A percentile compares a stretch with the other conserved stretches of the same genome.
phyloP scores from a whole-genome alignment of 1,140 invertebrate species.

The Anthonomus grandis region DNA sequence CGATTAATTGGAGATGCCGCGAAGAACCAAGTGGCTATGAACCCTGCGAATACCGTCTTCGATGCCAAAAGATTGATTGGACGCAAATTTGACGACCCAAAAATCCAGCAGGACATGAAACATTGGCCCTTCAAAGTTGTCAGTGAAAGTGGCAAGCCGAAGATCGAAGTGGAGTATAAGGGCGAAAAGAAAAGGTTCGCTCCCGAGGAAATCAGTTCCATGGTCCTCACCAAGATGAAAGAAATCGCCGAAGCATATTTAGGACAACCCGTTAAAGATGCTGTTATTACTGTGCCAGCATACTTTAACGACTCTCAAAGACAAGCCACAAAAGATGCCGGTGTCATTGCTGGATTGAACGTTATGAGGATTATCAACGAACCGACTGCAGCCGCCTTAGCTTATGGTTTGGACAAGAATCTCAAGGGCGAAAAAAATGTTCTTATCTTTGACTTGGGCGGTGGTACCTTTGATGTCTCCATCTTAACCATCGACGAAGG shows the following conservation, averaged over 20 bases:
- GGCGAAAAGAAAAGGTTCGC: slow-evolving; percentile 71
- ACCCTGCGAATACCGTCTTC: slow-evolving; percentile 83
- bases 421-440: slow-evolving; percentile 65
- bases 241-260: slow-evolving; percentile 57
- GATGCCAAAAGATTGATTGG: no score
- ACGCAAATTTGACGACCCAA: no score
- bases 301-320: slow-evolving; percentile 67
- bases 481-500: slow-evolving; percentile 70
- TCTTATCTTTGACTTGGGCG: slow-evolving; percentile 63
- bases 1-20: slow-evolving; percentile 62
- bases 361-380: slow-evolving; percentile 64
- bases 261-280: slow-evolving; percentile 54
- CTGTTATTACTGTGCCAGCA: slow-evolving; percentile 45
- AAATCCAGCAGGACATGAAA: no score
- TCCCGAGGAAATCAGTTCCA: slow-evolving; percentile 71
- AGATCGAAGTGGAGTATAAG: slow-evolving; percentile 70
- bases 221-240: slow-evolving; percentile 62
- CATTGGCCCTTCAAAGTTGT: no score
- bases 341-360: slow-evolving; percentile 62
- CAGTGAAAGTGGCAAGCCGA: slow-evolving; percentile 55
- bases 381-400: slow-evolving; percentile 74
- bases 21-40: slow-evolving; percentile 68
- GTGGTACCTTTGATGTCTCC: slow-evolving; percentile 71
- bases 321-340: no score
- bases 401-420: slow-evolving; percentile 73